Evolutionary conservation across 2,113 vertebrate genomes (phyloP).

Genomic region (Corvus cornix): DNA sequence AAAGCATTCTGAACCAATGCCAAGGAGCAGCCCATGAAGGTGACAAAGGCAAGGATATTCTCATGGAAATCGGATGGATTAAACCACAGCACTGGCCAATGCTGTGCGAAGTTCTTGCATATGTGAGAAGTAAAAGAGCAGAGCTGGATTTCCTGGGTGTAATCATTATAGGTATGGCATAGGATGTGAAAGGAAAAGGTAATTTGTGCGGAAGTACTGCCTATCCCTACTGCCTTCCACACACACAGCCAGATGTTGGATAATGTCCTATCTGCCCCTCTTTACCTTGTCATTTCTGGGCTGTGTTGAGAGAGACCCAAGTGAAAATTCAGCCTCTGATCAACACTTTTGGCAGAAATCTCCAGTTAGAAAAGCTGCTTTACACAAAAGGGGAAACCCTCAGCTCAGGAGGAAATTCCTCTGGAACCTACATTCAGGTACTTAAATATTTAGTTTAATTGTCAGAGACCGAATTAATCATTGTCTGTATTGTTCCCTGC

Average conservation of each 20-base stretch:
- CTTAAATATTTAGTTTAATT: not conserved
- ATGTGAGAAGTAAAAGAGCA: not conserved
- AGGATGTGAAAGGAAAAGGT: not conserved
- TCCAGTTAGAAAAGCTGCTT: not conserved
- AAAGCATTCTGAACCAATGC: not conserved
- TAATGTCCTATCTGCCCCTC: not conserved
- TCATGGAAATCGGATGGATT: not conserved
- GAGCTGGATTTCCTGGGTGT: not conserved
- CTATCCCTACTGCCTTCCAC: not conserved
- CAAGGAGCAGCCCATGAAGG: not conserved
- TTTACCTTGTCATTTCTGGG: not conserved
- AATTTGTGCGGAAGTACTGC: not conserved
- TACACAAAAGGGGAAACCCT: rapidly evolving
- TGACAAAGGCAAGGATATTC: not conserved
- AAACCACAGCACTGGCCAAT: not conserved
- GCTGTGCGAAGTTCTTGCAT: not conserved
- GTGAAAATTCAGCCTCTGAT: not conserved
- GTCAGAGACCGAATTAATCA: not conserved
- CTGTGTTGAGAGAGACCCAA: not conserved
- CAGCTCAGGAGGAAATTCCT: not conserved
- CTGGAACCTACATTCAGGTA: not conserved
- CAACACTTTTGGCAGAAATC: not conserved
- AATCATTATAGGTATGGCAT: not conserved
- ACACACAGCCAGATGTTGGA: not conserved
- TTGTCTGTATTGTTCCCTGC: not conserved